Evolutionary conservation across 2,113 vertebrate genomes (phyloP), one percentile per base, ranked within the genome.

Genomic region (Melanocharis versteri): DNA sequence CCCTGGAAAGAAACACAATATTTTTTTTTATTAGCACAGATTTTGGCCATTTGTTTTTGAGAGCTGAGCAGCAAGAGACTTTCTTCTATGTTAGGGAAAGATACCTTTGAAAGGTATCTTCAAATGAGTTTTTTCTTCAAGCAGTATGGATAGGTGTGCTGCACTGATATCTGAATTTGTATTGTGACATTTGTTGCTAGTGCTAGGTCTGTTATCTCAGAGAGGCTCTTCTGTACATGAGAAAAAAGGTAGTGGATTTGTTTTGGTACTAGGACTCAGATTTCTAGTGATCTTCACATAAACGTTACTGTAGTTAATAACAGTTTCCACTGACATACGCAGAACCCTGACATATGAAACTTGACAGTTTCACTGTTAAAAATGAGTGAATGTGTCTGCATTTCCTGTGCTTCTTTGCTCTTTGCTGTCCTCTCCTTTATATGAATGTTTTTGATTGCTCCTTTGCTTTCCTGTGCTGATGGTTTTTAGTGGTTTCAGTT

Each of bases 381-480:
- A 87, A 62, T 62, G 33, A 62, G 11, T 44, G 24, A 82, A 28
- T 40, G 42, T 69, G 45, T 64, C 22, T 88, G 37, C 17, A 8
- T 80, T 90, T 39, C 11, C 18, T 33, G 2, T 86, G 79, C 64
- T 94, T 60, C 40, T 45, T 86, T 83, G 51, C 22, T 89, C n/a
- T 77, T 80, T 83, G 39, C 39, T 3, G 1, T 65, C 54, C 23
- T 93, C 27, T 60, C 14, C 39, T 79, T 88, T 42, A 37, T n/a
- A 2, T 47, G 15, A 70, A 54, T 40, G 54, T 64, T 78, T 73
- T 72, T 0, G 0, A 1, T 20, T 69, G 37, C 80, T 87, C 12
- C n/a, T 93, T 79, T 75, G 44, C 26, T 89, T 93, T 83, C 26
- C 18, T 85, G 22, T 91, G 27, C 87, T 93, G 71, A 47, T 90